Conservation (phyloP, 2,113 vertebrate genomes). For the Ailurus styani region DNA sequence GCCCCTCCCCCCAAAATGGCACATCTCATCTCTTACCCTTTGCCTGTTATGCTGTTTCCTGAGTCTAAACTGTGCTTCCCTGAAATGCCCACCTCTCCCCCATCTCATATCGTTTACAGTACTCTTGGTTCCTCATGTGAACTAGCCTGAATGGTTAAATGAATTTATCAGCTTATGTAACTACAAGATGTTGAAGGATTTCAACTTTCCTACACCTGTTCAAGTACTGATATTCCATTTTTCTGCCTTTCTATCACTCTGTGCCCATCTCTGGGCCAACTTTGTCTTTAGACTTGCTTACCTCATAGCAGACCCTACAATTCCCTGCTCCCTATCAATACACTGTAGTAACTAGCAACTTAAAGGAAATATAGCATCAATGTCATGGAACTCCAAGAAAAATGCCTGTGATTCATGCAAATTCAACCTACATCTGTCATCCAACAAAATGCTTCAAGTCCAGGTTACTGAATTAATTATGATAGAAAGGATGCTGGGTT, state of each 20-base stretch:
- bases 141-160: background rate
- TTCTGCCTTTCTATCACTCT: background rate
- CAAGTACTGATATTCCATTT: background rate
- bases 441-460: background rate
- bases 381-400: background rate
- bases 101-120: background rate
- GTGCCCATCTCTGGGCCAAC: background rate
- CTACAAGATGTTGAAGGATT: background rate
- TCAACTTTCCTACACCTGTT: background rate
- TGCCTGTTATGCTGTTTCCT: background rate
- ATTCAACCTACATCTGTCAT: background rate
- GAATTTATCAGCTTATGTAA: background rate
- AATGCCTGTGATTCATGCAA: background rate
- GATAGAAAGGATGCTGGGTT: background rate
- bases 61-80: background rate
- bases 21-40: background rate
- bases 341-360: background rate
- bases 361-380: background rate
- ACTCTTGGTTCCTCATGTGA: background rate
- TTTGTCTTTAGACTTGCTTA: background rate
- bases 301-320: background rate
- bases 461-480: background rate
- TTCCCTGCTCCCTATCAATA: background rate
- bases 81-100: background rate
- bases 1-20: background rate